Conservation (phyloP, 2,113 vertebrate species). For the Sturnus vulgaris region DNA sequence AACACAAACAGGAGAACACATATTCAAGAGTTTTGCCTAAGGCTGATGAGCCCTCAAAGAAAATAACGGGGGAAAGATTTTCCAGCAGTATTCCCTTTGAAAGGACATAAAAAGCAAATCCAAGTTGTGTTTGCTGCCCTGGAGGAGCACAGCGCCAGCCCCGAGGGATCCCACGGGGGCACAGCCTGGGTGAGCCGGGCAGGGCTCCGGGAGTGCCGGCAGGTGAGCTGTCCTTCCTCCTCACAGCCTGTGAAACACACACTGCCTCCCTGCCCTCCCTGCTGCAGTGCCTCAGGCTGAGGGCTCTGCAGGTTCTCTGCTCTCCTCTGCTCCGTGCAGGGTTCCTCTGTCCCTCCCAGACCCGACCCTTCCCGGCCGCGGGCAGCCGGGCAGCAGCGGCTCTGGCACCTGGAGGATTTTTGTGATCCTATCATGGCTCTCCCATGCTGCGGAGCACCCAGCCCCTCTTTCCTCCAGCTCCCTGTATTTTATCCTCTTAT, state of each 20-base stretch:
- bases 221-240: not conserved
- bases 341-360: not conserved
- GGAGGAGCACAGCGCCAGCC: not conserved
- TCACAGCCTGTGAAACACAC: not conserved
- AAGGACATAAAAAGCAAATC: not conserved
- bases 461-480: not conserved
- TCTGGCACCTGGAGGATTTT: not conserved
- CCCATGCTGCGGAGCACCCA: not conserved
- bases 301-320: not conserved
- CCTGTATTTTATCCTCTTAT: not conserved
- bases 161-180: rapidly evolving
- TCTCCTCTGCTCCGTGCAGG: not conserved
- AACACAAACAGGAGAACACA: not conserved
- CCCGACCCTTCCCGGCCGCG: rapidly evolving
- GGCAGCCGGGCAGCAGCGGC: rapidly evolving
- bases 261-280: not conserved
- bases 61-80: not conserved
- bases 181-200: not conserved
- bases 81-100: not conserved
- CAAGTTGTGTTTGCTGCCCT: not conserved
- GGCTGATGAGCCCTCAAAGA: not conserved
- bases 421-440: not conserved
- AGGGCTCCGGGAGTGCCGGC: not conserved
- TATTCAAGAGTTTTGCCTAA: not conserved
- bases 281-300: rapidly evolving